Percentiles rank a stretch among this genome's conserved stretches.
These are phyloP conservation scores for Clarias platycephalus DNA, from an alignment of 2,797 vertebrate genomes.

Conservation along the genomic window DNA sequence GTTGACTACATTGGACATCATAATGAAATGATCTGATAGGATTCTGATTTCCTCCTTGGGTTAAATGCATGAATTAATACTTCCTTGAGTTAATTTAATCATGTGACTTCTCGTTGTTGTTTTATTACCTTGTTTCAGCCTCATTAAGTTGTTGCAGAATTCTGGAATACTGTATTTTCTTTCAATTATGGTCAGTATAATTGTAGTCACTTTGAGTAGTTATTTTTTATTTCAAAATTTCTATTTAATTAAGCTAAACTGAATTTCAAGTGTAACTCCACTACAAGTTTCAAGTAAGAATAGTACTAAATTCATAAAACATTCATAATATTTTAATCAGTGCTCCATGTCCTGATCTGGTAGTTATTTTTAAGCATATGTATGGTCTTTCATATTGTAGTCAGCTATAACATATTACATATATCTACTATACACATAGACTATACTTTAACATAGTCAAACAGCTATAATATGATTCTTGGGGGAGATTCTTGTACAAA, in stretches of 20 bases:
- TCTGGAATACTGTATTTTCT: neutral
- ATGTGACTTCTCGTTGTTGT: neutral
- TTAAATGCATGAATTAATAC: neutral
- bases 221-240: neutral
- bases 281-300: neutral
- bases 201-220: neutral
- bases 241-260: neutral
- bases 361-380: neutral
- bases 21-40: neutral
- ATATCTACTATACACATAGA: no score
- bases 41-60: neutral
- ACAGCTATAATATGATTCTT: no score
- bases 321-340: conserved; percentile 1
- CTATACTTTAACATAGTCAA: no score
- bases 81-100: neutral
- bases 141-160: neutral
- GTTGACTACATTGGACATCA: neutral
- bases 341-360: neutral
- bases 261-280: neutral
- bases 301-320: neutral
- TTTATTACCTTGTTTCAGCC: neutral
- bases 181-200: neutral
- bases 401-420: neutral
- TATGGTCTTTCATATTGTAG: neutral
- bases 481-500: no score